Conservation (phyloP, 2,888 invertebrate species). For the Lacanobia oleracea region DNA sequence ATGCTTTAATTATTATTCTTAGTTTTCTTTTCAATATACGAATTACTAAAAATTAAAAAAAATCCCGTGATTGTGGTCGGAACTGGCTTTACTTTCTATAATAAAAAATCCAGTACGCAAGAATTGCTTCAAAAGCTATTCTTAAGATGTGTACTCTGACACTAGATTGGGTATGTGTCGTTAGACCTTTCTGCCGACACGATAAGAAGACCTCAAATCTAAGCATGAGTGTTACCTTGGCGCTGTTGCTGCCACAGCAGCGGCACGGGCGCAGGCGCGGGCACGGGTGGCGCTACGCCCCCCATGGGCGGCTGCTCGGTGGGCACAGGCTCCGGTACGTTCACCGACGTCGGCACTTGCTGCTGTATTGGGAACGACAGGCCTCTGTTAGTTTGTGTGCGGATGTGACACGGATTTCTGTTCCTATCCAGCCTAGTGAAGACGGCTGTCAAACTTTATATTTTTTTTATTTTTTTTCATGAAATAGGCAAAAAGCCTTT, state of each 20-base stretch:
- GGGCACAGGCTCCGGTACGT: slow-evolving; percentile 49
- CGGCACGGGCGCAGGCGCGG: slow-evolving; percentile 82
- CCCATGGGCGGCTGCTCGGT: slow-evolving; percentile 62
- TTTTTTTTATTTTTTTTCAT: background rate
- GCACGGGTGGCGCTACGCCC: slow-evolving; percentile 70
- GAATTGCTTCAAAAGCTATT: too few relatives aligned
- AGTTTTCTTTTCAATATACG: too few relatives aligned
- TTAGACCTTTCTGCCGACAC: too few relatives aligned
- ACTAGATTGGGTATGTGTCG: too few relatives aligned
- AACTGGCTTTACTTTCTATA: too few relatives aligned
- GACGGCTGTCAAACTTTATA: background rate
- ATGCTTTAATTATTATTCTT: too few relatives aligned
- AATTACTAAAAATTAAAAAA: too few relatives aligned
- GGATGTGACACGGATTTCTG: background rate
- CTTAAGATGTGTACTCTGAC: too few relatives aligned
- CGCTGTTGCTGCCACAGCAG: slow-evolving; percentile 87
- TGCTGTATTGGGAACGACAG: slow-evolving; percentile 42
- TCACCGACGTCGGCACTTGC: slow-evolving; percentile 49
- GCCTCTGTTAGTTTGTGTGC: slow-evolving; percentile 1
- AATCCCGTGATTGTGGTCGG: too few relatives aligned
- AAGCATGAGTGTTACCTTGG: slow-evolving; percentile 76
- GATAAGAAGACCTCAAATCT: background rate
- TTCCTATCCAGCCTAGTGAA: slow-evolving; percentile 13
- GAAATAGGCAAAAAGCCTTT: background rate
- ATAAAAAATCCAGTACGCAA: too few relatives aligned